Conservation (phyloP, 2,888 invertebrate species). For the Aspidiotus destructor region DNA sequence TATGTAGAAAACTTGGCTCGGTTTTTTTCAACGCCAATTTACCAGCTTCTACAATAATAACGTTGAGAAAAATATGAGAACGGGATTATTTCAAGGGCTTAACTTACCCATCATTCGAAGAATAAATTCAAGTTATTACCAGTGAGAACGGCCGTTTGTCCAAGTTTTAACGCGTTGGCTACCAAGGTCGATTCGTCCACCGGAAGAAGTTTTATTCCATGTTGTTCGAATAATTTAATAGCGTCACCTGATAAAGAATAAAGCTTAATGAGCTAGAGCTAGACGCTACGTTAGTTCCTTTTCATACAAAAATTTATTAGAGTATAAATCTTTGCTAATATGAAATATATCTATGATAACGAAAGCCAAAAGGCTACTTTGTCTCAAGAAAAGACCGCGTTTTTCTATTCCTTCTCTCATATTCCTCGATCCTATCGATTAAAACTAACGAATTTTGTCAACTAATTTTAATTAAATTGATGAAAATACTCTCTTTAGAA, state of each 20-base stretch:
- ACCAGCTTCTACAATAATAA: constrained; percentile 55
- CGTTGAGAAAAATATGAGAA: neutral
- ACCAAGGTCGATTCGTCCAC: constrained; percentile 64
- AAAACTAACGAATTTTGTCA: too few species aligned
- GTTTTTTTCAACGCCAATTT: constrained; percentile 56
- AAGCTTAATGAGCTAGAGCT: too few species aligned
- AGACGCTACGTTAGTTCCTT: too few species aligned
- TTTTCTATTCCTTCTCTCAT: too few species aligned
- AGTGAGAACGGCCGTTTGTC: constrained; percentile 73
- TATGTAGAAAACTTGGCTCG: constrained; percentile 20
- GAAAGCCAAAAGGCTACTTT: too few species aligned
- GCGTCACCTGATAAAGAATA: constrained; percentile 14
- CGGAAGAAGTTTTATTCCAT: constrained; percentile 43
- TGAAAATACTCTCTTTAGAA: too few species aligned
- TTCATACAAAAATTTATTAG: too few species aligned
- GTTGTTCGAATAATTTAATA: constrained; percentile 25
- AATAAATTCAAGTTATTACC: constrained; percentile 43
- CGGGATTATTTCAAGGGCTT: neutral
- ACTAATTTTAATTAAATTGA: too few species aligned
- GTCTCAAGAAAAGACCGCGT: too few species aligned
- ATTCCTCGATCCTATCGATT: too few species aligned
- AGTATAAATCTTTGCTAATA: too few species aligned
- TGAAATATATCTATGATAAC: too few species aligned
- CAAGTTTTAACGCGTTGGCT: constrained; percentile 71
- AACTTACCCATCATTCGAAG: neutral